Evolutionary conservation across 2,888 invertebrate species (phyloP), one percentile per base, ranked within the genome.

Genomic region (Epirrhoe tristata): DNA sequence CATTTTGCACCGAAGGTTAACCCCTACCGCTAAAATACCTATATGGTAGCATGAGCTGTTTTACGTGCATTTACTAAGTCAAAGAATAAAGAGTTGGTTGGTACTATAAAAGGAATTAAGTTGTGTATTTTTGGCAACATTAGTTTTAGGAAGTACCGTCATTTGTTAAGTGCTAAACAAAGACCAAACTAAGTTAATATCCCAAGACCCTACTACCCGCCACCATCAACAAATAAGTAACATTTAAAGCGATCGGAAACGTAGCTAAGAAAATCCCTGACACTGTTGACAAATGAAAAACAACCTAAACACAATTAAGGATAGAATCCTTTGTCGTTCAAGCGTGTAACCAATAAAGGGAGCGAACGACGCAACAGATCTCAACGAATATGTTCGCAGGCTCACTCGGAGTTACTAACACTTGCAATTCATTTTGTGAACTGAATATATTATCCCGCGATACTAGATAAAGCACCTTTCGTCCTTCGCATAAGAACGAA

Each of bases 351-450:
- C 88, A 89, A 90, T 90, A 90, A 89, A 85, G 82, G 86, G 84
- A 83, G 82, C 81, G 87, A 86, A 87, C 85, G 86, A 85, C 87
- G 90, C 91, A 91, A 92, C 91, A 93, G 92, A 93, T 93, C 90
- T 88, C 87, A 76, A 83, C 87, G 91, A 93, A 93, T 93, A 92
- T 93, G 93, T 93, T 93, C 91, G 85, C 90, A 88, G 89, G 87
- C 91, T 92, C 93, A 90, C 90, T 91, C 89, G 77, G 88, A 93
- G 91, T 92, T 93, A 92, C 90, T 92, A 93, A 93, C 92, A 91
- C 89, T 90, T 90, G 89, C 92, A 93, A 93, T 93, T 93, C 93
- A 93, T 93, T 93, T 93, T 92, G 91, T 85, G 90, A 91, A 92
- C 91, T 89, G 93, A 93, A 93, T 93, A 93, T 86, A 93, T 93